Conservation (phyloP, 2,888 invertebrate genomes). For the Cynaeus angustus region DNA sequence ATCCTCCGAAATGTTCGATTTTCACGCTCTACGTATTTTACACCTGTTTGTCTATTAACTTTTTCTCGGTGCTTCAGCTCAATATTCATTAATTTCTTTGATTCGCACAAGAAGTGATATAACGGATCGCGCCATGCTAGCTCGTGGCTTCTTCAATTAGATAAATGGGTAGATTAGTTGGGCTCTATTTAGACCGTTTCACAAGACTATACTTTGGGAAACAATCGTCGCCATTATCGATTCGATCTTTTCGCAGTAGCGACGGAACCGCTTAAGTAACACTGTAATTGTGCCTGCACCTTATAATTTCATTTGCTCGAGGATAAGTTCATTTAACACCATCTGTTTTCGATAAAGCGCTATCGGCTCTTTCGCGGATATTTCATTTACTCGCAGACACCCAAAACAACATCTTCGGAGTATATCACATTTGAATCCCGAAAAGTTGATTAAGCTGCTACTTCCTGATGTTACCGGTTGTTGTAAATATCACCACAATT, state of each 20-base stretch:
- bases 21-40: constrained; percentile 46
- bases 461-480: constrained; percentile 18
- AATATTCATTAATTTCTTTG: constrained; percentile 39
- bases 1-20: constrained; percentile 47
- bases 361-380: constrained; percentile 48
- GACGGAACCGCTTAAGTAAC: constrained; percentile 63
- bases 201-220: constrained; percentile 59
- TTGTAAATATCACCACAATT: constrained; percentile 39
- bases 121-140: constrained; percentile 23
- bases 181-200: constrained; percentile 47
- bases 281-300: constrained; percentile 66
- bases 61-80: constrained; percentile 22
- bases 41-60: constrained; percentile 48
- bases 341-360: constrained; percentile 59
- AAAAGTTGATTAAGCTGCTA: constrained; percentile 45
- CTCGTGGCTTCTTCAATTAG: constrained; percentile 56
- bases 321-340: constrained; percentile 67
- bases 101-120: constrained; percentile 20
- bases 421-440: constrained; percentile 31
- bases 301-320: constrained; percentile 67
- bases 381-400: constrained; percentile 41
- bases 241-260: constrained; percentile 64
- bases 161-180: constrained; percentile 54
- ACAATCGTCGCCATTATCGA: constrained; percentile 62
- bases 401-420: constrained; percentile 41